Base-by-base conservation (phyloP, 2,797 vertebrate species). In the Pangasius mekongensis region DNA sequence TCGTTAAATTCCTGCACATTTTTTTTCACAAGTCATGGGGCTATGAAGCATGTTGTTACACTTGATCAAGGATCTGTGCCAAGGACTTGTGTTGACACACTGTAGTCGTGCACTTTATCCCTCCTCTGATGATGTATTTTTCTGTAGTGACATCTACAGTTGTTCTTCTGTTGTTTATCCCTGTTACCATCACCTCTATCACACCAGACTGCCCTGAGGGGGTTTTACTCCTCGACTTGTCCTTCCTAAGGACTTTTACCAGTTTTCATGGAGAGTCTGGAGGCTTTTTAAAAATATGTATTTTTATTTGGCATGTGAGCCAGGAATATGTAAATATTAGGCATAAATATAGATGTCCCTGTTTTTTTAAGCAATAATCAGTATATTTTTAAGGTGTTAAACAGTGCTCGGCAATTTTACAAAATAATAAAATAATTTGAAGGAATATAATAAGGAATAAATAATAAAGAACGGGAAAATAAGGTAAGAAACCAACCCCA, bases 11-110 rank as follows among this genome's bases (percentile, higher is more conserved):
- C 18, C n/a, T 2, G 5, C 5, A 5, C 3, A 80, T n/a, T 52
- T 77, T 52, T 77, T 33, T 9, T 3, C 49, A 30, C 7, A 80
- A 39, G 33, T 60, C 81, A 64, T n/a, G 36, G 56, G 24, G 2
- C 13, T 27, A 8, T 64, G 60, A 47, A 60, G 60, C 81, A 47
- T 67, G 39, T 30, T 49, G 62, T 52, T 83, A 52, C n/a, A 49
- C 18, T 33, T 66, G 81, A 82, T 83, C 60, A 66, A 62, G 56
- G 36, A 82, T n/a, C 58, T 82, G 60, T 83, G 7, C 22, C 33
- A 82, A 62, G 54, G 56, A 60, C 11, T 62, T 82, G 33, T 58
- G 78, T 49, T 64, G 27, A 64, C 80, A 47, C 60, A 83, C 58
- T 64, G 81, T 43, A 64, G 60, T 10, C 13, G 0, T 62, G 13